A percentile compares a stretch with the other conserved stretches of the same genome.
Conservation (phyloP, 2,797 vertebrate genomes). For the Argentina silus region DNA sequence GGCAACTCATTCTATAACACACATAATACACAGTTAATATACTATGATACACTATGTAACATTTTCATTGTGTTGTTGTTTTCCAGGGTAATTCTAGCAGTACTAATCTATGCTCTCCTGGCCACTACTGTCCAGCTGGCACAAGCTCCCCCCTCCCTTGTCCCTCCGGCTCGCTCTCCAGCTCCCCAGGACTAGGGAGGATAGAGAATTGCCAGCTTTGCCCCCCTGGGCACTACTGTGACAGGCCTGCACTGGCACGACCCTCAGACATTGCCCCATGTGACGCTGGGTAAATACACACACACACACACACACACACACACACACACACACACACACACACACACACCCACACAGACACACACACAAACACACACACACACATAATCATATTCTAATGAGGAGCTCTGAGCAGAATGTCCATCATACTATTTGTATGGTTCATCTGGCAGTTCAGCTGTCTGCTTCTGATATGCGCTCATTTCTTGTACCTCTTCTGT, state of each 20-base stretch:
- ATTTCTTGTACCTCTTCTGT: no score
- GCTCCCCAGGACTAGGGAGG: constrained; percentile 72
- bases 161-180: constrained; percentile 83
- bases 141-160: constrained; percentile 82
- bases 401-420: background rate
- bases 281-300: constrained; percentile 79
- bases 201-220: constrained; percentile 82
- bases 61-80: constrained; percentile 12
- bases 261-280: constrained; percentile 76
- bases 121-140: constrained; percentile 87
- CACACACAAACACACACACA: no score
- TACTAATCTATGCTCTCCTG: constrained; percentile 83
- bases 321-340: background rate
- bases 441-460: background rate
- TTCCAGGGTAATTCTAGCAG: constrained; percentile 77
- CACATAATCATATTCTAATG: background rate
- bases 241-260: constrained; percentile 73
- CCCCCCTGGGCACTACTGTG: constrained; percentile 84
- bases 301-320: background rate
- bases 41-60: no score
- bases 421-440: background rate
- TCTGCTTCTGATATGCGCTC: background rate
- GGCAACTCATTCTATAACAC: no score
- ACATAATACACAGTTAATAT: no score
- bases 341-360: background rate